phyloP scores from a whole-genome alignment of 2,888 invertebrate genomes.

The Drosophila recens region DNA sequence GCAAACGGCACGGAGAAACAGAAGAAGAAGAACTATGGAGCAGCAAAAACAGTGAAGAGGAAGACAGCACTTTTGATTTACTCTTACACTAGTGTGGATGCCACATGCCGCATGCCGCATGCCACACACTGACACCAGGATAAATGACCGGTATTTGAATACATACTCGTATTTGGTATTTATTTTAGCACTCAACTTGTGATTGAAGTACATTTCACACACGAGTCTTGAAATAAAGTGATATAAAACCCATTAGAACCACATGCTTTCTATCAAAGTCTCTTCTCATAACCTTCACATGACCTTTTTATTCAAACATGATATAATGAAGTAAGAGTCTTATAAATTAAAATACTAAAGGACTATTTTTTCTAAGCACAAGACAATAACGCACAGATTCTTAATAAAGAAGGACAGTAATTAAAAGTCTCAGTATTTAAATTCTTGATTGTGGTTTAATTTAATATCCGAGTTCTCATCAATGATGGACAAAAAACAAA shows the following conservation, averaged over 20 bases:
- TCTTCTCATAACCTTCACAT: not conserved
- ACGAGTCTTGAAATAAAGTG: slow-evolving; percentile 19
- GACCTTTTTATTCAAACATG: not conserved
- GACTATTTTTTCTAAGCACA: not conserved
- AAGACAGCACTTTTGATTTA: slow-evolving; percentile 58
- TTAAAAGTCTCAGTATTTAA: not conserved
- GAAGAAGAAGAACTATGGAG: not conserved
- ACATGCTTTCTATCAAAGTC: not conserved
- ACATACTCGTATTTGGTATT: slow-evolving; percentile 19
- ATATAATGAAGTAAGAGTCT: not conserved
- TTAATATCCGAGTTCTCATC: not conserved
- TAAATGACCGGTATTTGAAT: slow-evolving; percentile 33
- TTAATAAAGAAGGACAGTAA: no score
- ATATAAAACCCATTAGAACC: slow-evolving; percentile 28
- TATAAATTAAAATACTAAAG: not conserved
- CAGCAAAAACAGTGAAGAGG: slow-evolving; percentile 3
- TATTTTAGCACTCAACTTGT: slow-evolving; percentile 5
- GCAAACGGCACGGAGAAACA: slow-evolving; percentile 63
- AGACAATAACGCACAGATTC: no score
- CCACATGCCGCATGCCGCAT: slow-evolving; percentile 37
- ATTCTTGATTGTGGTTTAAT: not conserved
- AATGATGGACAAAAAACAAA: not conserved
- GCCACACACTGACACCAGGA: slow-evolving; percentile 7
- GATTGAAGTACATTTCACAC: slow-evolving; percentile 28
- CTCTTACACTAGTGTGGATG: slow-evolving; percentile 39